Evolutionary conservation across 2,113 vertebrate genomes (phyloP).

Genomic region (Otocyon megalotis): DNA sequence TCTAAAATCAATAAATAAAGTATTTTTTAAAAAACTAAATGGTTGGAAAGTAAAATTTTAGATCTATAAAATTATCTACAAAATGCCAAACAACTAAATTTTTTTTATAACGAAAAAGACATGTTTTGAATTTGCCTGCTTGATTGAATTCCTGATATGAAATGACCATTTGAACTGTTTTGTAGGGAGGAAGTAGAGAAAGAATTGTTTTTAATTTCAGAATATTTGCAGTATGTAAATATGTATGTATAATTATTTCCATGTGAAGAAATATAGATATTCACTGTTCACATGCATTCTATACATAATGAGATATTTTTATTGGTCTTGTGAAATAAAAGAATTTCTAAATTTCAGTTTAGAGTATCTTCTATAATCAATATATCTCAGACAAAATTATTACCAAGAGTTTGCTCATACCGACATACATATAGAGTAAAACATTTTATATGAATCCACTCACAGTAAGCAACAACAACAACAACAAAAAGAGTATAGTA

Average conservation of each 20-base stretch:
- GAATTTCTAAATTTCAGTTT: not conserved
- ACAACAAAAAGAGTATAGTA: not conserved
- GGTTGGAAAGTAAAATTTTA: not conserved
- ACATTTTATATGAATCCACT: not conserved
- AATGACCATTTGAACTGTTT: not conserved
- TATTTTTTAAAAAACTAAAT: no score
- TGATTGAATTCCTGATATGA: not conserved
- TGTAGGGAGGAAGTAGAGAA: not conserved
- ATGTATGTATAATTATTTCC: not conserved
- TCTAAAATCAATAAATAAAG: no score
- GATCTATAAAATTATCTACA: not conserved
- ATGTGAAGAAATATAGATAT: not conserved
- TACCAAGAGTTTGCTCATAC: not conserved
- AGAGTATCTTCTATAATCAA: not conserved
- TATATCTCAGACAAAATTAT: not conserved
- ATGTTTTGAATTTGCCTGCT: not conserved
- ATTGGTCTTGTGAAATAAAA: not conserved
- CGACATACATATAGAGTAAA: not conserved
- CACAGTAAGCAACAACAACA: not conserved
- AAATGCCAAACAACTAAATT: not conserved
- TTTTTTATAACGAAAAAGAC: not conserved
- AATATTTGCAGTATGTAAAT: not conserved
- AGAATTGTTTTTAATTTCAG: not conserved
- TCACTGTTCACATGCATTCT: not conserved
- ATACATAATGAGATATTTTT: conserved; percentile 4